phyloP scores from a whole-genome alignment of 1,140 invertebrate genomes.

The Heliothis virescens region DNA sequence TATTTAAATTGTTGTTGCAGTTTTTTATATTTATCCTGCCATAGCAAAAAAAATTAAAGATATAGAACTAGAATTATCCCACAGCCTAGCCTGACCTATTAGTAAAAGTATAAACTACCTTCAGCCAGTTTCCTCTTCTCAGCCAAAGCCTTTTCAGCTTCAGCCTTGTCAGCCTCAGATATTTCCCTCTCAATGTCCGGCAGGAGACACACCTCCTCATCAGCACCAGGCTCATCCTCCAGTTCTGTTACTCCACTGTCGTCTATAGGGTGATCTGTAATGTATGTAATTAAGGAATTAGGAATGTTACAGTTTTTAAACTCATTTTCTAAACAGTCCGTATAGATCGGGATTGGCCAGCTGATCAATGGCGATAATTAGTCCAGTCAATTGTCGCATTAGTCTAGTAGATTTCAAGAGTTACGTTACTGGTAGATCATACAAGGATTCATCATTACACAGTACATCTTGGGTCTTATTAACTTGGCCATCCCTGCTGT shows the following conservation, averaged over 20 bases:
- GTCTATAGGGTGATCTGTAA: slow-evolving; percentile 58
- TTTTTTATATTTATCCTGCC: too few relatives aligned
- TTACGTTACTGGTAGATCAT: too few relatives aligned
- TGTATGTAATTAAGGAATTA: background rate
- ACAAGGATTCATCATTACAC: too few relatives aligned
- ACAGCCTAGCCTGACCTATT: too few relatives aligned
- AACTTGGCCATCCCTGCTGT: too few relatives aligned
- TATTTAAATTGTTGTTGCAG: background rate
- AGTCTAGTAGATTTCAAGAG: too few relatives aligned
- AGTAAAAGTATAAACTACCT: slow-evolving; percentile 35
- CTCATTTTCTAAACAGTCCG: too few relatives aligned
- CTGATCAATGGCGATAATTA: background rate
- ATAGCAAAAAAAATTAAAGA: too few relatives aligned
- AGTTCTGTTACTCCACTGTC: slow-evolving; percentile 63
- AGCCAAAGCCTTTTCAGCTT: slow-evolving; percentile 85
- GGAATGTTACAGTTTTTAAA: too few relatives aligned
- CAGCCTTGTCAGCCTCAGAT: slow-evolving; percentile 88
- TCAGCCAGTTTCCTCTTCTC: slow-evolving; percentile 81
- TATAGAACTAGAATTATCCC: too few relatives aligned
- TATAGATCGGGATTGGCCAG: background rate
- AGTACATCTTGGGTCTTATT: too few relatives aligned
- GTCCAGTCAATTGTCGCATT: too few relatives aligned
- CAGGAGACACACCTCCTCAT: slow-evolving; percentile 87
- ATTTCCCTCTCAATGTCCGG: slow-evolving; percentile 88
- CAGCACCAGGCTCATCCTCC: slow-evolving; percentile 82